These are phyloP conservation scores for Danionella dracula DNA, from an alignment of 2,797 vertebrate genomes.

Conservation along the genomic window DNA sequence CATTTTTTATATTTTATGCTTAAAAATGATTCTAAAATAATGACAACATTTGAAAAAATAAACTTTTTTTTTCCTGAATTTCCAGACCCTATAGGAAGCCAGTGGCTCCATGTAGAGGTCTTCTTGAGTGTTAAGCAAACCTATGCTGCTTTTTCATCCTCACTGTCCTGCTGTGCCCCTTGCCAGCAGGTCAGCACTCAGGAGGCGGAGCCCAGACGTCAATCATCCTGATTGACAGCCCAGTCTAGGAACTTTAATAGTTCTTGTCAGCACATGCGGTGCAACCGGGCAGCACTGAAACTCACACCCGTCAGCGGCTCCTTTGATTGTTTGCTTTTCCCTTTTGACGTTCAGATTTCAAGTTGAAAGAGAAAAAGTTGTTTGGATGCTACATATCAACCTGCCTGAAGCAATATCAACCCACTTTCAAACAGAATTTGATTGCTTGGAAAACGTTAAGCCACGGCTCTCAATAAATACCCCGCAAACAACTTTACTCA, in stretches of 20 bases:
- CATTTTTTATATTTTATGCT: too few relatives aligned
- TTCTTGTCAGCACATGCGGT: constrained; percentile 64
- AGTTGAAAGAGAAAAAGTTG: constrained; percentile 23
- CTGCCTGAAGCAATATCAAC: constrained; percentile 32
- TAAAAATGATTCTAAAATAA: too few relatives aligned
- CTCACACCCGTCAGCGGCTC: constrained; percentile 44
- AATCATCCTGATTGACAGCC: constrained; percentile 67
- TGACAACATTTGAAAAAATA: too few relatives aligned
- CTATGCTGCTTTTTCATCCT: constrained; percentile 41
- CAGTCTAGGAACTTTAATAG: constrained; percentile 73
- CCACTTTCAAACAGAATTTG: constrained; percentile 11
- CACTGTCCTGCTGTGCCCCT: constrained; percentile 27
- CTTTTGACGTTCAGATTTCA: constrained; percentile 10
- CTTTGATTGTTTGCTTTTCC: constrained; percentile 49
- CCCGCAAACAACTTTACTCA: too few relatives aligned
- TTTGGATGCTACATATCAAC: constrained; percentile 28
- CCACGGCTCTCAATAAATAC: not conserved
- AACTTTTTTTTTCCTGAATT: not conserved
- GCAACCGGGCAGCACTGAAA: constrained; percentile 60
- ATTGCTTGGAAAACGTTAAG: not conserved
- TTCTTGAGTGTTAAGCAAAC: not conserved
- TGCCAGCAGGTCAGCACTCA: constrained; percentile 22
- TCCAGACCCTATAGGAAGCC: not conserved
- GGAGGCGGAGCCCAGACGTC: constrained; percentile 26
- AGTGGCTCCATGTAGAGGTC: constrained; percentile 3